Evolutionary conservation across 1,140 invertebrate species (phyloP).

Genomic region (Rhopalosiphum maidis): DNA sequence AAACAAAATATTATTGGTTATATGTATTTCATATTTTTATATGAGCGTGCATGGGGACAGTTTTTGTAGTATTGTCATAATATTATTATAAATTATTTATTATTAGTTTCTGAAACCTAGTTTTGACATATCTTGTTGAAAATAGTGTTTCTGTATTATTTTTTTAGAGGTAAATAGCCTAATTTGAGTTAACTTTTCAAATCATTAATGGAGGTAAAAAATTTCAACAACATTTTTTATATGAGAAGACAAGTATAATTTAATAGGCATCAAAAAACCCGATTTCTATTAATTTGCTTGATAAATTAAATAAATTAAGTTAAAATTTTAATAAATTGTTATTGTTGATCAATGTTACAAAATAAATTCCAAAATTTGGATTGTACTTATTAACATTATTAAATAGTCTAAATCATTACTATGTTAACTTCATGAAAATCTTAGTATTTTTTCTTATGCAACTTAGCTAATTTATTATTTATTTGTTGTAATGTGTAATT

Average conservation of each 20-base stretch:
- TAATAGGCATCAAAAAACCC: neutral
- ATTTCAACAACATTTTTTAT: too few species aligned
- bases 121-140: neutral
- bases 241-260: too few species aligned
- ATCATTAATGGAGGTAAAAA: neutral
- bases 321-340: too few species aligned
- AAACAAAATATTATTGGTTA: too few species aligned
- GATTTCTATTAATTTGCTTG: neutral
- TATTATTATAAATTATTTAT: too few species aligned
- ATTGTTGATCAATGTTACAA: neutral
- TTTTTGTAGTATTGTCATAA: too few species aligned
- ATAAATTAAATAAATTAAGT: neutral
- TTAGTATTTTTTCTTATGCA: neutral
- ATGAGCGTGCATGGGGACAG: too few species aligned
- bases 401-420: too few species aligned
- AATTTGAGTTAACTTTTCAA: neutral
- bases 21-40: too few species aligned
- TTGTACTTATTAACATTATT: neutral
- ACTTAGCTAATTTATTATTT: neutral
- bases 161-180: neutral
- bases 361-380: neutral
- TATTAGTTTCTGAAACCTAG: too few species aligned
- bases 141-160: neutral
- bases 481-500: neutral
- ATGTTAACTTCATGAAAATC: too few species aligned